Evolutionary conservation across 2,888 invertebrate species (phyloP), one percentile per base, ranked within the genome.

Genomic region (Epinotia demarniana): DNA sequence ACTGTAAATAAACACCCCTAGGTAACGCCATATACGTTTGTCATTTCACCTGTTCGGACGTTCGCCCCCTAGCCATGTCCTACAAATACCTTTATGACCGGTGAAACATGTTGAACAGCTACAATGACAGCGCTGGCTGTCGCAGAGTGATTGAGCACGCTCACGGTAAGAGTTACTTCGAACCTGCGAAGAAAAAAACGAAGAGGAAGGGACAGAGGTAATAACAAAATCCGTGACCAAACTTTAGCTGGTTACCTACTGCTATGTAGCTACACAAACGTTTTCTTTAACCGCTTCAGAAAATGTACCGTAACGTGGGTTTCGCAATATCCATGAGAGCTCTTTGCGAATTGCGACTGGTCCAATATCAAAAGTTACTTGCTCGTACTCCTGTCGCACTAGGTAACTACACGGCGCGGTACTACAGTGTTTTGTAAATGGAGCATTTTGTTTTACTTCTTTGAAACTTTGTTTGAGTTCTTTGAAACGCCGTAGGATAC

Each of bases 81-180:
- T 1, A 13, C 0, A 5, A 16, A 16, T 82, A 87, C 89, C 84
- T 86, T 79, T 49, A 90, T 80, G 1, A 86, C 78, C 3, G 90
- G 90, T 61, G 89, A 79, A 16, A 60, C 79, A 2, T 81, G 69
- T 11, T 81, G 79, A 16, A 84, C 78, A 2, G 79, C 75, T 13
- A 75, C 79, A 13, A 87, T 77, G 6, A 78, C 81, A 0, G 84
- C 80, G 18, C 79, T 80, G 13, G 81, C 78, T 11, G 75, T 53
- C 1, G 77, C 75, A 8, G 79, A 64, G 60, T 86, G 82, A n/a
- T 83, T 80, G 16, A 75, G 19, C 9, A 86, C 79, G 3, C 49
- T 77, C 0, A 83, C 84, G 8, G 71, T 77, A 0, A 89, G 69
- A 11, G 72, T 76, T 18, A 89, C 79, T 73, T 80, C 60, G 69